Percentiles rank a stretch among this genome's conserved stretches.
These are phyloP conservation scores for Nannobrachium achirus DNA, from an alignment of 2,113 vertebrate genomes.

Conservation along the genomic window DNA sequence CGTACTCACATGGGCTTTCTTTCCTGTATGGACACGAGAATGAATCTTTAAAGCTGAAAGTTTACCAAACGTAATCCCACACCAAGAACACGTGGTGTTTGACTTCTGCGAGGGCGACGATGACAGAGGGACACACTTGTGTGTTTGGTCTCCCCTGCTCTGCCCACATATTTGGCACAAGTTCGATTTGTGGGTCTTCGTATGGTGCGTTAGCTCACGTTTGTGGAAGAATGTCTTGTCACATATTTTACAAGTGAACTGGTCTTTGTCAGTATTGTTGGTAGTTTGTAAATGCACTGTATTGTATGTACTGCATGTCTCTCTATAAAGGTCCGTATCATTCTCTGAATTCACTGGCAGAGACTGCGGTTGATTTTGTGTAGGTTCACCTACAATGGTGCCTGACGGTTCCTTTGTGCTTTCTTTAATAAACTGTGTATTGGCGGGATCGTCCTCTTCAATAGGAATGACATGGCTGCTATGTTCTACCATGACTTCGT, in stretches of 20 bases:
- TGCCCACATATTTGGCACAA: conserved; percentile 65
- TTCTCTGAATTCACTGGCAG: conserved; percentile 16
- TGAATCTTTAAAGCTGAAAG: conserved; percentile 67
- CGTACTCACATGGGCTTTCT: conserved; percentile 65
- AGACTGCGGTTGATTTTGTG: conserved; percentile 20
- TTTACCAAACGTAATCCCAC: conserved; percentile 69
- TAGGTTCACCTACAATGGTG: conserved; percentile 19
- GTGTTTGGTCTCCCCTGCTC: conserved; percentile 46
- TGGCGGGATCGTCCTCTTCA: conserved; percentile 53
- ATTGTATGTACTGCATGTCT: conserved; percentile 26
- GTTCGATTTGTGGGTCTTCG: conserved; percentile 66
- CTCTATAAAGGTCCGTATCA: conserved; percentile 4
- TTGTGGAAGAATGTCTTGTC: conserved; percentile 61
- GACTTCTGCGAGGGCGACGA: not conserved
- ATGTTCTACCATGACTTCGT: conserved; percentile 46
- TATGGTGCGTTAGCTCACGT: conserved; percentile 65
- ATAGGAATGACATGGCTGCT: conserved; percentile 65
- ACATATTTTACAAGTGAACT: conserved; percentile 60
- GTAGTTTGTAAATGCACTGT: conserved; percentile 1
- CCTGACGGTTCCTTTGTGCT: conserved; percentile 35
- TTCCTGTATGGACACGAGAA: conserved; percentile 69
- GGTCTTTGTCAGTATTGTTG: conserved; percentile 11
- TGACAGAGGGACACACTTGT: conserved; percentile 56
- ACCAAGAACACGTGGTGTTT: conserved; percentile 54
- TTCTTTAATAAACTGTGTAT: conserved; percentile 55